These are phyloP conservation scores for Ciconia nigra DNA, from an alignment of 2,797 vertebrate species.

Conservation along the genomic window DNA sequence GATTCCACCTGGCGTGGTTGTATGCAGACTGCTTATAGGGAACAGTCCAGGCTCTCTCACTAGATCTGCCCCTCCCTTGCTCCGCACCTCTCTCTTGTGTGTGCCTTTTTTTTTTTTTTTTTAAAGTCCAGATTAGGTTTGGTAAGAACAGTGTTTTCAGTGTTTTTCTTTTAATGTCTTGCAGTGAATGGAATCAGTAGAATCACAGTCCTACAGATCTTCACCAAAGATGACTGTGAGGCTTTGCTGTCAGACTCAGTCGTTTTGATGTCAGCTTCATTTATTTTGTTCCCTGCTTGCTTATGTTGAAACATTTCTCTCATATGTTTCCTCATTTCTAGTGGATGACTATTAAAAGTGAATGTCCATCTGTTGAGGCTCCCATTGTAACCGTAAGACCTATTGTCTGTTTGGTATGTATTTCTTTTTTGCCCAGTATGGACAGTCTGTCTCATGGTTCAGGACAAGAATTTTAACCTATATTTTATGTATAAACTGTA, in stretches of 20 bases:
- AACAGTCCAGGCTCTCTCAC: neutral
- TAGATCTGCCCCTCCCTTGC: neutral
- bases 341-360: neutral
- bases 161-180: neutral
- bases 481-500: neutral
- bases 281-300: neutral
- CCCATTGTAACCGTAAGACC: accelerated
- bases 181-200: too few relatives aligned
- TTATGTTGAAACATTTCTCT: neutral
- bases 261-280: neutral
- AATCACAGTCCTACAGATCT: neutral
- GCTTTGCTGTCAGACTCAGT: neutral
- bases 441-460: neutral
- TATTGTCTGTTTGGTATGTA: neutral
- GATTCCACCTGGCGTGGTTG: neutral
- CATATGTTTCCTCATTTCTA: neutral
- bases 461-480: neutral
- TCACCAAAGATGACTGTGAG: accelerated
- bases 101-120: neutral
- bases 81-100: neutral
- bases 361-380: neutral
- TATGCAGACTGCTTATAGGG: neutral
- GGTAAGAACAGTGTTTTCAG: neutral
- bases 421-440: neutral
- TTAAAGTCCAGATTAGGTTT: neutral